These are phyloP conservation scores for Kryptolebias marmoratus DNA, from an alignment of 2,113 vertebrate species.

Conservation along the genomic window DNA sequence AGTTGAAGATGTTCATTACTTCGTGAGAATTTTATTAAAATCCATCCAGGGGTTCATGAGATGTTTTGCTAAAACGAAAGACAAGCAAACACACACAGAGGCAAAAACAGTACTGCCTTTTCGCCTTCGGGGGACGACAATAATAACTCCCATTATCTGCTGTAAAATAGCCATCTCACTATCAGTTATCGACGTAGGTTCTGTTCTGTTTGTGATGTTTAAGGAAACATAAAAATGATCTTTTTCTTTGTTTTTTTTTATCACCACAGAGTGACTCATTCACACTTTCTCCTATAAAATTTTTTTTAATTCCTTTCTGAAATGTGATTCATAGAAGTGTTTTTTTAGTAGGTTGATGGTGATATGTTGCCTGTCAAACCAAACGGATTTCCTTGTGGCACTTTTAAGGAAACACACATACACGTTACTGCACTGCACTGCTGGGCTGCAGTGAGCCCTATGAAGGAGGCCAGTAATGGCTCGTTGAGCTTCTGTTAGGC, in stretches of 20 bases:
- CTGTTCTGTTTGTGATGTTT: constrained; percentile 16
- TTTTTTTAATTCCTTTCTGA: neutral
- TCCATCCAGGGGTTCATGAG: no score
- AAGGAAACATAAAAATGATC: neutral
- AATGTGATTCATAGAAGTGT: constrained; percentile 4
- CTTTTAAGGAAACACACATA: constrained; percentile 20
- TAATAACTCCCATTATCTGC: no score
- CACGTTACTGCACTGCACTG: constrained; percentile 8
- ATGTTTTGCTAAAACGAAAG: no score
- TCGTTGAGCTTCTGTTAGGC: constrained; percentile 67
- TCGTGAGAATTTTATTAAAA: no score
- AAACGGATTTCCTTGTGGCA: constrained; percentile 30
- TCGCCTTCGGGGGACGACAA: no score
- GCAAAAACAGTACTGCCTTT: no score
- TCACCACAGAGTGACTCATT: neutral
- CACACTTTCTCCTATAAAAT: neutral
- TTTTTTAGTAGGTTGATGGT: constrained; percentile 22
- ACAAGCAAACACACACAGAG: no score
- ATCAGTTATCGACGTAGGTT: neutral
- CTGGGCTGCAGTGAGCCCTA: constrained; percentile 18
- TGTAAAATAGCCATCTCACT: neutral
- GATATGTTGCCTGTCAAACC: constrained; percentile 31
- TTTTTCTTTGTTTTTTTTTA: neutral
- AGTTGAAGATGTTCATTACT: no score
- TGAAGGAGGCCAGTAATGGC: constrained; percentile 57